phyloP scores from a whole-genome alignment of 2,113 vertebrate species.

The Brachyhypopomus occidentalis region DNA sequence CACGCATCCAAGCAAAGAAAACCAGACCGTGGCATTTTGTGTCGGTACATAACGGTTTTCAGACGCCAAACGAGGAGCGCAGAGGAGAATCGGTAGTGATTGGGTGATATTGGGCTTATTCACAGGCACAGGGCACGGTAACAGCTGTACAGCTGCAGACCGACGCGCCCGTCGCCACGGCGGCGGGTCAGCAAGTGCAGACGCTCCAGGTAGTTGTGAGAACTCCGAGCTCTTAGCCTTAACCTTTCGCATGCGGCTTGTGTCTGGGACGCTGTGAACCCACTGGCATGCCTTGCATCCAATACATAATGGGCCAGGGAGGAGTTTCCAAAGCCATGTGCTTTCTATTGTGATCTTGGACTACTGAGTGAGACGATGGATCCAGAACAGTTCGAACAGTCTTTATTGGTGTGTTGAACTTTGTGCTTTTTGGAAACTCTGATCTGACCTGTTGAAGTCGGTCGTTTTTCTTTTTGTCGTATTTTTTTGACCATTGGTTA shows the following conservation, averaged over 20 bases:
- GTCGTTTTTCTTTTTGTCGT: not conserved
- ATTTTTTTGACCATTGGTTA: not conserved
- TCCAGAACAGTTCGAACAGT: not conserved
- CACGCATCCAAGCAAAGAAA: not conserved
- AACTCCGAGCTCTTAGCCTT: conserved; percentile 72
- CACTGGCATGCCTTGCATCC: conserved; percentile 39
- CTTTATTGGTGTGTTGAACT: not conserved
- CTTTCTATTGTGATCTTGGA: not conserved
- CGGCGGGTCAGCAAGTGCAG: conserved; percentile 99
- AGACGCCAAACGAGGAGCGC: not conserved
- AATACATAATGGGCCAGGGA: not conserved
- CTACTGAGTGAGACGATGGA: not conserved
- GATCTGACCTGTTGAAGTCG: conserved; percentile 14
- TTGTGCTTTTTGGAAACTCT: conserved; percentile 4
- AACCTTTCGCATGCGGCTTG: conserved; percentile 49
- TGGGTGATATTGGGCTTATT: conserved; percentile 76
- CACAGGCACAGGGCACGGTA: conserved; percentile 96
- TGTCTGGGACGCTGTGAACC: conserved; percentile 33
- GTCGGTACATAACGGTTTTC: not conserved
- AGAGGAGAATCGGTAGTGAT: not conserved
- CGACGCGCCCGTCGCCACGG: conserved; percentile 93
- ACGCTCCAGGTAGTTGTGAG: conserved; percentile 99
- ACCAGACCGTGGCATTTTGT: not conserved
- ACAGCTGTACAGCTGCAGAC: conserved; percentile 99
- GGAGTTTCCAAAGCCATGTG: conserved; percentile 7